Base-by-base conservation (phyloP, 2,113 vertebrate species). In the Macrotis lagotis region DNA sequence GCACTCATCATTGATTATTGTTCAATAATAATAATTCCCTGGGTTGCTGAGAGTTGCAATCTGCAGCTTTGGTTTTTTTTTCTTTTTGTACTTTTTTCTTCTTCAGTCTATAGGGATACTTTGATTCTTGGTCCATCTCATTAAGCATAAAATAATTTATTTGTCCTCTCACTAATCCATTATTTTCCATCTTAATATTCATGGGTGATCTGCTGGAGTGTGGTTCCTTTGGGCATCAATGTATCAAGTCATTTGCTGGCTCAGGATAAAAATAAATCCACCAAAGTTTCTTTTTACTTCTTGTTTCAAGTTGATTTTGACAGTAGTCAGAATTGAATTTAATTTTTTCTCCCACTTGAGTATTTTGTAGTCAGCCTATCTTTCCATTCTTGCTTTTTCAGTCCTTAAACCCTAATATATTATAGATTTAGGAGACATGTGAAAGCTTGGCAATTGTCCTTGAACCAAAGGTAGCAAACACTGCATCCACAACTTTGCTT, bases 111-210 rank as follows among this genome's bases (percentile, higher is more conserved):
- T 83, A 83, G 37, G 66, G 66, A 83, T 83, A 44, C 66, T 83
- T 12, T 53, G 25, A 93, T 48, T 55, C 37, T 50, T 90, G 28
- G 49, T 44, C 47, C 90, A 47, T 2, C 55, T 2, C 19, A 51
- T 1, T 3, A 96, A 94, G 22, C 26, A 92, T 2, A 89, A 93
- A 92, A 74, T 92, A n/a, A 59, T n/a, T 48, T 93, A 59, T 66
- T 94, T 92, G n/a, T 1, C 49, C 0, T 49, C 28, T 91, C 12
- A 92, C 16, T 52, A 91, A 11, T 91, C 51, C n/a, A 94, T 90
- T 94, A n/a, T 94, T 92, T 92, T 16, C 8, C 37, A 52, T 88
- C 9, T 51, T 66, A 66, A 91, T 6, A 59, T 14, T 93, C 52
- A 89, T 6, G 66, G 66, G 16, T 44, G 1, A 74, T 95, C 19